A percentile compares a stretch with the other conserved stretches of the same genome.
Evolutionary conservation across 1,140 invertebrate genomes (phyloP).

Genomic region (Aphelenchoides besseyi): DNA sequence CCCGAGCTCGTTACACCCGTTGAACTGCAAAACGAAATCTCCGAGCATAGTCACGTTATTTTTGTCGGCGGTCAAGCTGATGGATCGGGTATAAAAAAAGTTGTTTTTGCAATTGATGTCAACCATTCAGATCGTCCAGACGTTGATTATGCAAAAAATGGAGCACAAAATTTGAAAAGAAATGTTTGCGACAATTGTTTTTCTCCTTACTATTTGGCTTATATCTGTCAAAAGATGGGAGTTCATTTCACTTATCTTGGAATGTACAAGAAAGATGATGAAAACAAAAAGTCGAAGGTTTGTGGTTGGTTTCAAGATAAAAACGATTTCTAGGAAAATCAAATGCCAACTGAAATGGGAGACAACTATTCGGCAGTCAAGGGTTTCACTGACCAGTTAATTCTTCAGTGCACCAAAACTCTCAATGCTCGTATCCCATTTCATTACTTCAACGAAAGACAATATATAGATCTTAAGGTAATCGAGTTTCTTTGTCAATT

Average conservation of each 20-base stretch:
- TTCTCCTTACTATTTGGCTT: conserved; percentile 47
- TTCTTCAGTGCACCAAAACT: conserved; percentile 35
- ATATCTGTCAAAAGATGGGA: conserved; percentile 40
- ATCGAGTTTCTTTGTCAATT: too few species aligned
- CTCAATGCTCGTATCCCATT: conserved; percentile 47
- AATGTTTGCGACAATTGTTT: conserved; percentile 49
- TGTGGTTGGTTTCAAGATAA: conserved; percentile 20
- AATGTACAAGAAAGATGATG: conserved; percentile 22
- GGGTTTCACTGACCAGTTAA: conserved; percentile 36
- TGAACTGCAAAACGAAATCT: conserved; percentile 22
- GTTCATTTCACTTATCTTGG: conserved; percentile 52
- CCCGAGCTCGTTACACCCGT: conserved; percentile 26
- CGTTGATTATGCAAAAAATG: conserved; percentile 26
- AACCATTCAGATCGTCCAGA: conserved; percentile 10
- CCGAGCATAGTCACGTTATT: conserved; percentile 26
- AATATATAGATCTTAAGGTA: too few species aligned
- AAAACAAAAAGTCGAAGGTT: conserved; percentile 10
- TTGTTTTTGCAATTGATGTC: conserved; percentile 27
- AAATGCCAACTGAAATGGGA: conserved; percentile 34
- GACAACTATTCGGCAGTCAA: conserved; percentile 42
- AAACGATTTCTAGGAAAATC: conserved; percentile 37
- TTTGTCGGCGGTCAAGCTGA: conserved; percentile 39
- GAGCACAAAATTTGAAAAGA: conserved; percentile 41
- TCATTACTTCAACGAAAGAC: too few species aligned
- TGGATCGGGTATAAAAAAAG: conserved; percentile 23